phyloP scores from a whole-genome alignment of 2,888 invertebrate genomes.

The Abscondita cerata region DNA sequence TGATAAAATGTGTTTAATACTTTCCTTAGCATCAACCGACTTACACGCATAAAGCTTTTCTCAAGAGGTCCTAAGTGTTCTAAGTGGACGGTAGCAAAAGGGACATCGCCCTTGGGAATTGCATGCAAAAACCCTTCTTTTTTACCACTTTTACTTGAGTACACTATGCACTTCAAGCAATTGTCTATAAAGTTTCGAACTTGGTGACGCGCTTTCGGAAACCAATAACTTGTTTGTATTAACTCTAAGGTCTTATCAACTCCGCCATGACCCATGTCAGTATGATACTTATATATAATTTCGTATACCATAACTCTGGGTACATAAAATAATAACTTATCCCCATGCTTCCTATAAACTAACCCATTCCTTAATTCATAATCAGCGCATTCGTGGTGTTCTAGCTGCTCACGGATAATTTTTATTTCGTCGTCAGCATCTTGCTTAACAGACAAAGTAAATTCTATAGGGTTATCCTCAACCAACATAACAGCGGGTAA shows the following conservation, averaged over 20 bases:
- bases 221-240: slow-evolving; percentile 45
- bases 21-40: slow-evolving; percentile 34
- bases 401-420: slow-evolving; percentile 32
- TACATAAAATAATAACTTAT: slow-evolving; percentile 38
- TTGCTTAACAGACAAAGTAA: slow-evolving; percentile 36
- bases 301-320: slow-evolving; percentile 9
- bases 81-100: slow-evolving; percentile 2
- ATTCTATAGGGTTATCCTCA: slow-evolving; percentile 39
- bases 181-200: slow-evolving; percentile 41
- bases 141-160: slow-evolving; percentile 34
- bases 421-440: slow-evolving; percentile 38
- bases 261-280: slow-evolving; percentile 46
- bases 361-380: slow-evolving; percentile 25
- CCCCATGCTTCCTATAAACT: slow-evolving; percentile 22
- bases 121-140: slow-evolving; percentile 42
- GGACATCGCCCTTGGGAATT: slow-evolving; percentile 21
- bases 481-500: slow-evolving; percentile 25
- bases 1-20: slow-evolving; percentile 33
- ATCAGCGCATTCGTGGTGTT: slow-evolving; percentile 30
- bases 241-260: slow-evolving; percentile 45
- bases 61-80: slow-evolving; percentile 23
- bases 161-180: slow-evolving; percentile 46
- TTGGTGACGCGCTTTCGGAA: background rate
- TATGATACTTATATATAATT: slow-evolving; percentile 39
- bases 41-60: slow-evolving; percentile 38